Conservation (phyloP, 2,888 invertebrate species). For the Ophraella communa region DNA sequence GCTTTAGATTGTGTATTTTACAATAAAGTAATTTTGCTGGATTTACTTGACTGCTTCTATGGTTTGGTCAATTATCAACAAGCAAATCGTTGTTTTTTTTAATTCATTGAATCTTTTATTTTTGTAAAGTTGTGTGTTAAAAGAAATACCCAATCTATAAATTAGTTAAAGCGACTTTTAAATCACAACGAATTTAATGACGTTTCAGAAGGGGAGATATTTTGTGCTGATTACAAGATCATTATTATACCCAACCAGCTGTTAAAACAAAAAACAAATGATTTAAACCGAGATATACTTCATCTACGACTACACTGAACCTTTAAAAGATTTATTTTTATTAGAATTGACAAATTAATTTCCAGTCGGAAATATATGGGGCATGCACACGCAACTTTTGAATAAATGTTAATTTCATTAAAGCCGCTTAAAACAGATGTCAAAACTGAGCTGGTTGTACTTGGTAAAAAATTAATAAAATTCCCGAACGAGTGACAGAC, state of each 20-base stretch:
- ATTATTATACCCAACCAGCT: conserved; percentile 1
- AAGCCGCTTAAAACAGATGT: conserved; percentile 30
- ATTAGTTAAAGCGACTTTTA: not conserved
- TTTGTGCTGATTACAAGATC: conserved; percentile 1
- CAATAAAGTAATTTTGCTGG: not conserved
- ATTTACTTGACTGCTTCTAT: not conserved
- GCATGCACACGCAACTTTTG: conserved; percentile 38
- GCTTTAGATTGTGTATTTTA: too few species aligned
- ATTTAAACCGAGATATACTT: conserved; percentile 16
- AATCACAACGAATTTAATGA: not conserved
- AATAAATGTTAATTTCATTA: conserved; percentile 38
- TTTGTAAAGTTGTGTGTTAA: not conserved
- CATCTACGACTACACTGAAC: conserved; percentile 4
- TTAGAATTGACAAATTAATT: conserved; percentile 42
- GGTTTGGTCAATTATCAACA: not conserved
- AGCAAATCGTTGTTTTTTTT: not conserved
- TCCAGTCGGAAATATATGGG: conserved; percentile 40
- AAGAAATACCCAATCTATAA: not conserved
- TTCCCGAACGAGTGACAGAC: conserved; percentile 10
- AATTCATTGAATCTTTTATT: not conserved
- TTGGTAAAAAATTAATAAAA: conserved; percentile 10
- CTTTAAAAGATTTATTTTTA: conserved; percentile 30
- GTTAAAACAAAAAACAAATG: conserved; percentile 16
- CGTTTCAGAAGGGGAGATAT: not conserved
- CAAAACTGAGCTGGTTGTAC: conserved; percentile 23